Conservation (phyloP, 2,113 vertebrate genomes). For the Paraplagusia blochii region DNA sequence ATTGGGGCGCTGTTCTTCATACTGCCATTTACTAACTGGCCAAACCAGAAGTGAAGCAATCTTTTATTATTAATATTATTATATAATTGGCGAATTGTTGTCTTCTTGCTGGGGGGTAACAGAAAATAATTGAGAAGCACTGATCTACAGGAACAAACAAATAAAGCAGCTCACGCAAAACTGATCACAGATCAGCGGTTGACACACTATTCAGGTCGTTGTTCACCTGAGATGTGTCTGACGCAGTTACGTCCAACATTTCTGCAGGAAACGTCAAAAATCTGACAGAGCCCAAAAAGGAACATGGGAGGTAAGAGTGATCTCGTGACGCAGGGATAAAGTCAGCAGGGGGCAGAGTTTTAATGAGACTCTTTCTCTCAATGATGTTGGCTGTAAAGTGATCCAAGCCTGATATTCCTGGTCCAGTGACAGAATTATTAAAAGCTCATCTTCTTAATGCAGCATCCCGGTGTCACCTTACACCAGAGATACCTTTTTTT, state of each 20-base stretch:
- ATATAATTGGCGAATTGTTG: too few species aligned
- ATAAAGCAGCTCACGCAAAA: too few species aligned
- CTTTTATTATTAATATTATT: too few species aligned
- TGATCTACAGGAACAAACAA: too few species aligned
- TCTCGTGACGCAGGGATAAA: constrained; percentile 64
- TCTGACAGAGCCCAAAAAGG: constrained; percentile 18
- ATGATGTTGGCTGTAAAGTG: constrained; percentile 63
- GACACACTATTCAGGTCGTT: background rate
- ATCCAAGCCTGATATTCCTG: constrained; percentile 66
- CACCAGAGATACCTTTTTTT: constrained; percentile 44
- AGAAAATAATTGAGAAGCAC: too few species aligned
- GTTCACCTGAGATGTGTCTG: constrained; percentile 10
- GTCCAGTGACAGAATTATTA: constrained; percentile 74
- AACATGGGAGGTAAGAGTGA: constrained; percentile 23
- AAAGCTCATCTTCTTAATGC: constrained; percentile 75
- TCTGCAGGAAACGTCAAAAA: constrained; percentile 40
- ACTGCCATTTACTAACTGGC: too few species aligned
- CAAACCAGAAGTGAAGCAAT: too few species aligned
- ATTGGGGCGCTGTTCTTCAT: too few species aligned
- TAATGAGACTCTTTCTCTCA: constrained; percentile 51
- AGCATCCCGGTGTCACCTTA: constrained; percentile 69
- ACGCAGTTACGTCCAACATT: constrained; percentile 19
- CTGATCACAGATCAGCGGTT: too few species aligned
- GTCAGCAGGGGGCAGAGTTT: constrained; percentile 55
- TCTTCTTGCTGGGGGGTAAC: too few species aligned